These are phyloP conservation scores for Apodemia mormo DNA, from an alignment of 2,888 invertebrate genomes.

Conservation along the genomic window DNA sequence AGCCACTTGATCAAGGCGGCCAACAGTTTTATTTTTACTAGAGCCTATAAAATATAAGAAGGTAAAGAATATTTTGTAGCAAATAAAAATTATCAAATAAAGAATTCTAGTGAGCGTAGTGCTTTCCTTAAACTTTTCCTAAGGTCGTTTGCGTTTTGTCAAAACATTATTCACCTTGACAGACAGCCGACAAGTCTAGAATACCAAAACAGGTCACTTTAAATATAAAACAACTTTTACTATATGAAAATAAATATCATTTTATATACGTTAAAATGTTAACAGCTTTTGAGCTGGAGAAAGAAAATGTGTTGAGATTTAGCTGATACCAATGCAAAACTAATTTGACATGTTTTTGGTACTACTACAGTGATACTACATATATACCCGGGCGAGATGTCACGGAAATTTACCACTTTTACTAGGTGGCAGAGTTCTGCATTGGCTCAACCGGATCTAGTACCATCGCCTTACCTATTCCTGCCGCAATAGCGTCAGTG, in stretches of 20 bases:
- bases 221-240: constrained; percentile 7
- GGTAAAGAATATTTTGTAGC: neutral
- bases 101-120: neutral
- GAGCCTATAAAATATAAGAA: too few relatives aligned
- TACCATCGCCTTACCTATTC: too few relatives aligned
- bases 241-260: neutral
- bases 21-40: too few relatives aligned
- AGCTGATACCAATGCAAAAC: neutral
- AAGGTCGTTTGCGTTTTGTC: neutral
- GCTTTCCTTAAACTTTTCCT: neutral
- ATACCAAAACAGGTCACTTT: neutral
- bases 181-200: neutral
- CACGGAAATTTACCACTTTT: too few relatives aligned
- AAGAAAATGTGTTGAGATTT: neutral
- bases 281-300: neutral
- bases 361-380: too few relatives aligned
- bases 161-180: constrained; percentile 3
- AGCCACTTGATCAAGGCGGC: too few relatives aligned
- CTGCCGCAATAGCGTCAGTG: too few relatives aligned
- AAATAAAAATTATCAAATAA: neutral
- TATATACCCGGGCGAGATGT: too few relatives aligned
- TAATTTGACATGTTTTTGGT: neutral
- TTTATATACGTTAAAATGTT: neutral
- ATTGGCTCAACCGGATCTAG: too few relatives aligned
- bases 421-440: too few relatives aligned